Conservation (phyloP, 1,140 invertebrate genomes). For the Diorhabda elongata region DNA sequence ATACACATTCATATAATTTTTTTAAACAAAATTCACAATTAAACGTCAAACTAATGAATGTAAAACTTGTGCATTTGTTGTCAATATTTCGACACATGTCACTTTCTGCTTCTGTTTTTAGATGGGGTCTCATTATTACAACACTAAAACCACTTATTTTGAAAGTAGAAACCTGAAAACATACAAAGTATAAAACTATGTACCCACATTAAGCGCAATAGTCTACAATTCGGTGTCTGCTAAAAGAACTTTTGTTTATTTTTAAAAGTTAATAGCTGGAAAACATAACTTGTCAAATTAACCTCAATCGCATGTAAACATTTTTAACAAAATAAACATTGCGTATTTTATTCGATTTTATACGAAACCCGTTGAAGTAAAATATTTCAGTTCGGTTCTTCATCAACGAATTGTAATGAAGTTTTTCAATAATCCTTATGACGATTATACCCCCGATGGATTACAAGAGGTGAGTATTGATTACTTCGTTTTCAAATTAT, state of each 20-base stretch:
- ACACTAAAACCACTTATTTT: neutral
- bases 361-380: neutral
- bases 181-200: neutral
- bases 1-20: neutral
- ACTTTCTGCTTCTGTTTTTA: neutral
- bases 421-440: slow-evolving; percentile 31
- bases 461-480: neutral
- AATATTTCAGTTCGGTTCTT: neutral
- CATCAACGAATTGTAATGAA: neutral
- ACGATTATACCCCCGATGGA: slow-evolving; percentile 24
- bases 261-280: neutral
- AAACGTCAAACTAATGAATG: neutral
- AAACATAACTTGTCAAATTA: neutral
- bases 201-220: neutral
- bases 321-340: neutral
- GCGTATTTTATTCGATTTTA: neutral
- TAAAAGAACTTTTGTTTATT: neutral
- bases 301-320: neutral
- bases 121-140: neutral
- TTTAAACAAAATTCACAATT: neutral
- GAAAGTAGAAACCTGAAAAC: too few relatives aligned
- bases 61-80: too few relatives aligned
- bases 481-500: neutral
- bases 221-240: neutral
- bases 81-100: too few relatives aligned